These are phyloP conservation scores for Cyrtorhinus lividipennis DNA, from an alignment of 1,140 invertebrate species.

Conservation along the genomic window DNA sequence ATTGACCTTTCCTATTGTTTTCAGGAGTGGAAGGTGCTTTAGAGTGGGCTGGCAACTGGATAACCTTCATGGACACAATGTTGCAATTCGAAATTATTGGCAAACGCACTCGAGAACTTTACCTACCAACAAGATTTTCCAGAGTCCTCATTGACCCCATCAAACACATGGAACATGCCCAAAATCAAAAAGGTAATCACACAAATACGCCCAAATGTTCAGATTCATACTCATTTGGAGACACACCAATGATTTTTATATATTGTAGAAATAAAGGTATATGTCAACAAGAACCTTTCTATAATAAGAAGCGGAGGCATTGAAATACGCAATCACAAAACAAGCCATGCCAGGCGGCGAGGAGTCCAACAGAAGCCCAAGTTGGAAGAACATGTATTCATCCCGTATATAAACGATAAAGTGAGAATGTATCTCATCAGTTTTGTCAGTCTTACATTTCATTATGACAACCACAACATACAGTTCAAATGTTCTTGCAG, in stretches of 20 bases:
- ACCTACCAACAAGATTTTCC: slow-evolving; percentile 73
- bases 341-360: slow-evolving; percentile 35
- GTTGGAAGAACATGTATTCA: slow-evolving; percentile 31
- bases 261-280: neutral
- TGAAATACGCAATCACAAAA: slow-evolving; percentile 40
- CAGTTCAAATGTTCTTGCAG: no score
- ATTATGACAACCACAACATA: no score
- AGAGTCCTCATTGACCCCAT: slow-evolving; percentile 63
- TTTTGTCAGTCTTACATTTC: no score
- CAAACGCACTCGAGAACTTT: slow-evolving; percentile 53
- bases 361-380: slow-evolving; percentile 1
- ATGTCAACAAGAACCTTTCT: slow-evolving; percentile 4
- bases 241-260: neutral
- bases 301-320: slow-evolving; percentile 37
- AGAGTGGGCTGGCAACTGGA: slow-evolving; percentile 76
- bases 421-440: no score
- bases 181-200: no score
- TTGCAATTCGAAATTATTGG: slow-evolving; percentile 75
- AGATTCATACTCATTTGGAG: neutral
- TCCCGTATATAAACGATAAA: slow-evolving; percentile 31
- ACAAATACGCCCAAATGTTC: no score
- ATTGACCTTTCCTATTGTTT: neutral
- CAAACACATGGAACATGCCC: slow-evolving; percentile 33
- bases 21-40: slow-evolving; percentile 30
- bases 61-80: slow-evolving; percentile 85